Base-by-base conservation (phyloP, 2,113 vertebrate species). In the Acrocephalus arundinaceus region DNA sequence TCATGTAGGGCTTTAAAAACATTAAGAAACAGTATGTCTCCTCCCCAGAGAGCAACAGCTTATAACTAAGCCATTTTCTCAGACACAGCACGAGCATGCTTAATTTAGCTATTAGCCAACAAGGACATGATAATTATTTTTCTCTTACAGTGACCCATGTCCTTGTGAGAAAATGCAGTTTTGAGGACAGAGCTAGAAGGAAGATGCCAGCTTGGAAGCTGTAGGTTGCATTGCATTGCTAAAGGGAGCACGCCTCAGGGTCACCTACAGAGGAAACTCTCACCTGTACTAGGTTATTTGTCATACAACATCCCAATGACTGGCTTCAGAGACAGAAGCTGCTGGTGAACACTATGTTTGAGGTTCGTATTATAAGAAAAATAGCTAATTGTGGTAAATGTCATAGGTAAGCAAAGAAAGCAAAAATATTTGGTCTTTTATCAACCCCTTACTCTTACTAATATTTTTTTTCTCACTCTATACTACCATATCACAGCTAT, bases 101-200 rank as follows among this genome's bases (percentile, higher is more conserved):
- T 96, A 90, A 97, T 95, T 95, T 83, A 92, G 49, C 54, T 92
- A 95, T 90, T 78, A 89, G 52, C 68, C 71, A 91, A 75, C 45
- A 85, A 93, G 83, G 87, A 94, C 73, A 75, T 72, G 46, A 19
- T 93, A 92, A 95, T 96, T 93, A 90, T 54, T 96, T 96, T 85
- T 63, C 59, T 88, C 62, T 89, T 86, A 80, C 31, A 30, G 10
- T 85, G 88, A 93, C 92, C 87, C 31, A 37, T 23, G 62, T 68
- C 9, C 77, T 55, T 81, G 55, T 46, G 23, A 73, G 33, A 61
- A 94, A 91, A 91, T 57, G 18, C 22, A 55, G 10, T 46, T 70
- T 41, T 88, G 55, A 91, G 39, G 31, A 84, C 24, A 67, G 72
- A 87, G 24, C 11, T 52, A 41, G 59, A 70, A 59, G 31, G 9